Evolutionary conservation across 1,140 invertebrate species (phyloP), one percentile per base, ranked within the genome.

Genomic region (Drepana arcuata): DNA sequence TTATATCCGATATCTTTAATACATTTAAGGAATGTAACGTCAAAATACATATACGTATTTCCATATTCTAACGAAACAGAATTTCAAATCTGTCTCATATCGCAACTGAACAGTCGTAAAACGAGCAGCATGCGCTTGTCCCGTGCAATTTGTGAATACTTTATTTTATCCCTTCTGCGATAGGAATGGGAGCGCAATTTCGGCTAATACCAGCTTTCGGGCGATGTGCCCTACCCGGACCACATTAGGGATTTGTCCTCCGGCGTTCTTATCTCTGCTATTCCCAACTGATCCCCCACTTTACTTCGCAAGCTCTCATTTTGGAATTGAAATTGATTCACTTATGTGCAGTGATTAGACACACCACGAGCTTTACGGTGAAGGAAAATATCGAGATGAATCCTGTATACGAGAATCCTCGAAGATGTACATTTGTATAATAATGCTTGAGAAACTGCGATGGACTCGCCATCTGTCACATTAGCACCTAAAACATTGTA

Each of bases 281-380:
- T 48, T 60, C 40, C 39, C 32, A 41, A n/a, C 29, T 36, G 44
- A 63, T 52, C 42, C 45, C 41, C 23, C 39, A 34, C 46, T 53
- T 47, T 34, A 41, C 48, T 47, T 27, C 33, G 48, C 9, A 21
- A n/a, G n/a, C 31, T 51, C 41, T 30, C 41, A 27, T 52, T 51
- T 50, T 61, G 38, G 54, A 58, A 58, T 5, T 58, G 41, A 53
- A 64, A 63, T 63, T 55, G 57, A 65, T 71, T 70, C 40, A 38
- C 41, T n/a, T n/a, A n/a, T n/a, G n/a, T n/a, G n/a, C n/a, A n/a
- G n/a, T n/a, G n/a, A n/a, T n/a, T n/a, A n/a, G n/a, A n/a, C n/a
- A n/a, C n/a, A n/a, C n/a, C n/a, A n/a, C n/a, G n/a, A n/a, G n/a
- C n/a, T n/a, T n/a, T n/a, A n/a, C n/a, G n/a, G n/a, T n/a, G n/a